These are phyloP conservation scores for Gobionotothen gibberifrons DNA, from an alignment of 2,797 vertebrate genomes.

Conservation along the genomic window DNA sequence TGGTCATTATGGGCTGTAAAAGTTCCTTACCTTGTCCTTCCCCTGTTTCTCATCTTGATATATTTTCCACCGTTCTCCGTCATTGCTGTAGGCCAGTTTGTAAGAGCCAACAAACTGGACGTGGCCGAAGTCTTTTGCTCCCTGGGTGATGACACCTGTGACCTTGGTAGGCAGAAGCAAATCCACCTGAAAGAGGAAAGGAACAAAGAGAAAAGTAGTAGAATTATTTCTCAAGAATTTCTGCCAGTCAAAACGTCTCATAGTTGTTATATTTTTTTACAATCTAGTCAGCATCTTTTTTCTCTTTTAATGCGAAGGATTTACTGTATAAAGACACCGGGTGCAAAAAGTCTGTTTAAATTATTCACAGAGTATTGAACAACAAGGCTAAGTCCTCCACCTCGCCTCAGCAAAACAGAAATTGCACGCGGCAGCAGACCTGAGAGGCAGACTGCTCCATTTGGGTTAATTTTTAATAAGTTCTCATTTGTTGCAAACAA, in stretches of 20 bases:
- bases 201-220: constrained; percentile 5
- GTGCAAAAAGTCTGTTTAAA: constrained; percentile 73
- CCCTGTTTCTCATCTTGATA: constrained; percentile 98
- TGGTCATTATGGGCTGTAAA: not conserved
- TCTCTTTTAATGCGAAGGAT: constrained; percentile 54
- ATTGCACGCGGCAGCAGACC: constrained; percentile 72
- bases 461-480: constrained; percentile 81
- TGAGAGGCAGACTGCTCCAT: constrained; percentile 58
- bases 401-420: constrained; percentile 78
- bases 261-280: constrained; percentile 21
- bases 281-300: constrained; percentile 56
- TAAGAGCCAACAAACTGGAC: constrained; percentile 98
- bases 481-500: constrained; percentile 73
- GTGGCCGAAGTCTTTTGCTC: constrained; percentile 98
- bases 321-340: constrained; percentile 69
- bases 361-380: constrained; percentile 83
- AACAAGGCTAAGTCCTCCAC: constrained; percentile 71
- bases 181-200: constrained; percentile 86
- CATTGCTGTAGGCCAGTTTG: constrained; percentile 96
- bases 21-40: constrained; percentile 93
- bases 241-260: constrained; percentile 30
- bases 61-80: constrained; percentile 92
- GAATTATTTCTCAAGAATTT: constrained; percentile 12
- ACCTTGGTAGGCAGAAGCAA: constrained; percentile 94
- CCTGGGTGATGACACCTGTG: constrained; percentile 97